Evolutionary conservation across 2,888 invertebrate genomes (phyloP).

Genomic region (Scrobipalpa costella): DNA sequence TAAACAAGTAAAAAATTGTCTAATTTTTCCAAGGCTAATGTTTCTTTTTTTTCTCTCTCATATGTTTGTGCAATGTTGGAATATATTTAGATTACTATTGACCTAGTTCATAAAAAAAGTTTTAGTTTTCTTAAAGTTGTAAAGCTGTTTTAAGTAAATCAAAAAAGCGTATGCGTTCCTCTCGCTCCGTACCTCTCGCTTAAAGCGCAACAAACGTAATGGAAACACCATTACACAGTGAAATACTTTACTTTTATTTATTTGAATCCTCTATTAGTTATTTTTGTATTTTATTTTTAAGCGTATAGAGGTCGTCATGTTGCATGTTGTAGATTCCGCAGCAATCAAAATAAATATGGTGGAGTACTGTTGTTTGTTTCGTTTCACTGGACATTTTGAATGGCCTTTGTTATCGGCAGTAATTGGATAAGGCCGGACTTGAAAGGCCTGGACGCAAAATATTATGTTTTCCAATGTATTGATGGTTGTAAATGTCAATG

Average conservation of each 20-base stretch:
- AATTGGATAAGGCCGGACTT: constrained; percentile 39
- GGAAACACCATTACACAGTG: no score
- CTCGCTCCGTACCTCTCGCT: no score
- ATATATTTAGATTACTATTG: no score
- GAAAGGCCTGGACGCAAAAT: constrained; percentile 43
- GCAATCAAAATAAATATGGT: constrained; percentile 16
- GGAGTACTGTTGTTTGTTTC: constrained; percentile 32
- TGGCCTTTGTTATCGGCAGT: constrained; percentile 50
- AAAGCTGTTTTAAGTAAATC: no score
- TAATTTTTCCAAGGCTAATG: no score
- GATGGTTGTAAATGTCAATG: not conserved
- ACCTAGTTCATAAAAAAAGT: no score
- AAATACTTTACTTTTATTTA: not conserved
- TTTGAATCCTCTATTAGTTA: not conserved
- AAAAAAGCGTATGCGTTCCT: no score
- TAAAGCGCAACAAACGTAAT: no score
- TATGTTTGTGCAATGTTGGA: no score
- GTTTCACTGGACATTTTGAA: constrained; percentile 49
- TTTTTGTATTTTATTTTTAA: not conserved
- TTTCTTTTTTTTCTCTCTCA: no score
- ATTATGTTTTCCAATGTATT: not conserved
- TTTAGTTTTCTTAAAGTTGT: no score
- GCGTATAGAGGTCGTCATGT: not conserved
- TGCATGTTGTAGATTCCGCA: not conserved
- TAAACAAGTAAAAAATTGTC: no score